Evolutionary conservation across 2,113 vertebrate genomes (phyloP).

Genomic region (Hystrix brachyura): DNA sequence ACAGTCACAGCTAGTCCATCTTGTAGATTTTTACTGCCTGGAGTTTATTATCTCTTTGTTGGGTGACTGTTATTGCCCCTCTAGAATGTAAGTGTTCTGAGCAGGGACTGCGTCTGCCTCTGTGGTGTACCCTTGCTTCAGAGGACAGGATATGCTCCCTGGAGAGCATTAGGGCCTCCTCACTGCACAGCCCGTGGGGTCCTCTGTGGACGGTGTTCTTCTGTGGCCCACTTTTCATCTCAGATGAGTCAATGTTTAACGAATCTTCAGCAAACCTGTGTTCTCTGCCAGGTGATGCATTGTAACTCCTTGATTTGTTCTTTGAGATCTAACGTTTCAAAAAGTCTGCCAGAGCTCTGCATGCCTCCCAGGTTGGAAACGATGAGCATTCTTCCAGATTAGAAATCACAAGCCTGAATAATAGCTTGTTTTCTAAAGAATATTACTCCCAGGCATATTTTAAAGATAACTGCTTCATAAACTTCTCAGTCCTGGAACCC

Average conservation of each 20-base stretch:
- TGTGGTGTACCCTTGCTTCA: not conserved
- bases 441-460: constrained; percentile 44
- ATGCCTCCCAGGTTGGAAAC: not conserved
- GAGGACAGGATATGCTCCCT: not conserved
- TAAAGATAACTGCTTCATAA: constrained; percentile 41
- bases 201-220: not conserved
- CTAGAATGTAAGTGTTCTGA: not conserved
- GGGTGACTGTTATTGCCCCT: not conserved
- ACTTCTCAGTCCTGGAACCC: not conserved
- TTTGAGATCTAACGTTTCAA: constrained; percentile 39
- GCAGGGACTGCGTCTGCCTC: not conserved
- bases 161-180: not conserved
- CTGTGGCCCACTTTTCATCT: not conserved
- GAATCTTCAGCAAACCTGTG: not conserved
- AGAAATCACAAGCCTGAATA: constrained; percentile 50
- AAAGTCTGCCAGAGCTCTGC: not conserved
- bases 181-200: too few species aligned
- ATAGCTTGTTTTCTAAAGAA: constrained; percentile 34
- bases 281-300: not conserved
- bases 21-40: not conserved
- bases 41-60: not conserved
- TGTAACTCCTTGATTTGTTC: not conserved
- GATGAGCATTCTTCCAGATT: constrained; percentile 31
- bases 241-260: not conserved
- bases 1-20: not conserved